phyloP scores from a whole-genome alignment of 2,797 vertebrate species.

The Apogon talboti region DNA sequence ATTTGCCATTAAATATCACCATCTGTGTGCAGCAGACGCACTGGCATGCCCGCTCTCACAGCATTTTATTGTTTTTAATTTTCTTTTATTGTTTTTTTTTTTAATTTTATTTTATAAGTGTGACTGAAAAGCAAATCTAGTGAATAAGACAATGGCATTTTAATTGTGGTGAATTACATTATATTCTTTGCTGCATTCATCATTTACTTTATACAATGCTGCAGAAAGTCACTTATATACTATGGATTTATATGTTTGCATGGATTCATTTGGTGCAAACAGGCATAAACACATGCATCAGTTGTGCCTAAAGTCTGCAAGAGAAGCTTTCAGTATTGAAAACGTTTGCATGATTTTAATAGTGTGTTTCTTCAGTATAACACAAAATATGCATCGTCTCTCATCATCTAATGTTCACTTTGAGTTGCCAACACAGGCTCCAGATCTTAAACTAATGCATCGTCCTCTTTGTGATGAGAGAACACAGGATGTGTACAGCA shows the following conservation, averaged over 20 bases:
- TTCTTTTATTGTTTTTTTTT: too few species aligned
- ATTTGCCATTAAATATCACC: too few species aligned
- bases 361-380: not conserved
- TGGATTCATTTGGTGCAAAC: too few species aligned
- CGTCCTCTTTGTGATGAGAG: slow-evolving; percentile 6
- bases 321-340: too few species aligned
- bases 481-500: slow-evolving; percentile 15
- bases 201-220: not conserved
- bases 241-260: too few species aligned
- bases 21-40: too few species aligned
- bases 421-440: not conserved
- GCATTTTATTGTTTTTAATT: not conserved
- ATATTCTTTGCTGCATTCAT: not conserved
- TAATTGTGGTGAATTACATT: not conserved
- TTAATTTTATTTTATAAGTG: slow-evolving; percentile 7
- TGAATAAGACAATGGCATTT: not conserved
- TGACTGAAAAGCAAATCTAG: not conserved
- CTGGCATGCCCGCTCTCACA: too few species aligned
- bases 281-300: too few species aligned
- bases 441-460: slow-evolving; percentile 16
- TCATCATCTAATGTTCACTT: too few species aligned
- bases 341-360: too few species aligned
- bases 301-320: too few species aligned
- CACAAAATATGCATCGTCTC: not conserved
- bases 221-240: too few species aligned